Conservation (phyloP, 2,888 invertebrate genomes). For the Ophion slaviceki region DNA sequence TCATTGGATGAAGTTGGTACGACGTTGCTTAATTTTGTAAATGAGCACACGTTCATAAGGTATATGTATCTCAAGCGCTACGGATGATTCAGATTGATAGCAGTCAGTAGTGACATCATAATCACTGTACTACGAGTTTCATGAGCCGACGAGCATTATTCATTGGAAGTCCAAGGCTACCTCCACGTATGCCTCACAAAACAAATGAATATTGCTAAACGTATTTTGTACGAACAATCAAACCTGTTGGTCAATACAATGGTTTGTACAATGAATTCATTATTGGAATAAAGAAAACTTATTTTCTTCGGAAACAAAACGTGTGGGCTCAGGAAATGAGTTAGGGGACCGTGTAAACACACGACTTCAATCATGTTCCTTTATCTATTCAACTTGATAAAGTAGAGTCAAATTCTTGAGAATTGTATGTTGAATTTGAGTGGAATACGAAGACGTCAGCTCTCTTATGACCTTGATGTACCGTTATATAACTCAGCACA, state of each 20-base stretch:
- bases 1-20: no score
- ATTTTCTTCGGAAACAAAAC: background rate
- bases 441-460: background rate
- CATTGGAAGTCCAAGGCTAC: constrained; percentile 1
- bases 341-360: background rate
- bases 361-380: background rate
- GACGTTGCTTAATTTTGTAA: background rate
- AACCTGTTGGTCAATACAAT: background rate
- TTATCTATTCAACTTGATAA: background rate
- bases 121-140: constrained; percentile 13
- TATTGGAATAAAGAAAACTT: no score
- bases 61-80: background rate
- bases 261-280: no score
- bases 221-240: background rate
- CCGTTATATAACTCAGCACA: constrained; percentile 24
- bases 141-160: constrained; percentile 33
- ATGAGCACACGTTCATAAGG: background rate
- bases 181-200: background rate
- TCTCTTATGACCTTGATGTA: constrained; percentile 20
- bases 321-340: no score
- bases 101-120: constrained; percentile 24
- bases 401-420: background rate
- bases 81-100: constrained; percentile 42
- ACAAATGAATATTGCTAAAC: background rate
- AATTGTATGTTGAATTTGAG: background rate